Conservation (phyloP, 1,140 invertebrate genomes). For the Thrips palmi region DNA sequence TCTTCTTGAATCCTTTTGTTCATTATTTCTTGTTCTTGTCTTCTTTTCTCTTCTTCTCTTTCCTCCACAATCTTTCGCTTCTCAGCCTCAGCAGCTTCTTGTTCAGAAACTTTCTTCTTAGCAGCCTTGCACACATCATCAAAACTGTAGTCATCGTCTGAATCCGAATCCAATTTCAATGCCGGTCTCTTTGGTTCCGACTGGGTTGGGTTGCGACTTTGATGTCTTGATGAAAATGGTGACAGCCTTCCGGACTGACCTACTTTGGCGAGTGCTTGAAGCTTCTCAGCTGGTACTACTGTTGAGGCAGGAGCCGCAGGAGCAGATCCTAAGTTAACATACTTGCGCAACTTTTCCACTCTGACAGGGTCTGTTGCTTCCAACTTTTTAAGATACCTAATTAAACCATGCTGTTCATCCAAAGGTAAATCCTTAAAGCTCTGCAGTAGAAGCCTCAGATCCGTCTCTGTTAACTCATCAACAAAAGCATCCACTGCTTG, state of each 20-base stretch:
- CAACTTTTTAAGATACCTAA: slow-evolving; percentile 56
- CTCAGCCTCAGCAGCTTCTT: slow-evolving; percentile 17
- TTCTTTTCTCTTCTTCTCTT: slow-evolving; percentile 19
- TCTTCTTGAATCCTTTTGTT: too few relatives aligned
- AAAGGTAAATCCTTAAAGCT: slow-evolving; percentile 58
- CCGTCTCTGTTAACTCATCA: slow-evolving; percentile 52
- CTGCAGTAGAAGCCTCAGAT: slow-evolving; percentile 51
- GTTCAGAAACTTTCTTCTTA: slow-evolving; percentile 35
- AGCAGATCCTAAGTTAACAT: slow-evolving; percentile 32
- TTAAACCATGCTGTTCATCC: slow-evolving; percentile 59
- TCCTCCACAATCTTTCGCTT: too few relatives aligned
- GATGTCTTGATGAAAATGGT: slow-evolving; percentile 24
- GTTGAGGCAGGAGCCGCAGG: slow-evolving; percentile 4
- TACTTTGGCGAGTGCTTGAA: slow-evolving; percentile 16
- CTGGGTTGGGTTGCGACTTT: slow-evolving; percentile 23
- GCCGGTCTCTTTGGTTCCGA: slow-evolving; percentile 25
- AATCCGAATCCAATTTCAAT: slow-evolving; percentile 31
- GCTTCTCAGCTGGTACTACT: background rate
- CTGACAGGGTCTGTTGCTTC: slow-evolving; percentile 46
- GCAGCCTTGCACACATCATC: slow-evolving; percentile 46
- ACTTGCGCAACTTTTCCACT: slow-evolving; percentile 47
- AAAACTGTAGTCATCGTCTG: slow-evolving; percentile 46
- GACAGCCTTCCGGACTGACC: slow-evolving; percentile 21
- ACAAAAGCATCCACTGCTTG: too few relatives aligned
- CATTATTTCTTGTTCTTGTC: too few relatives aligned